These are phyloP conservation scores for Chrysolina americana DNA, from an alignment of 2,888 invertebrate genomes.

Conservation along the genomic window DNA sequence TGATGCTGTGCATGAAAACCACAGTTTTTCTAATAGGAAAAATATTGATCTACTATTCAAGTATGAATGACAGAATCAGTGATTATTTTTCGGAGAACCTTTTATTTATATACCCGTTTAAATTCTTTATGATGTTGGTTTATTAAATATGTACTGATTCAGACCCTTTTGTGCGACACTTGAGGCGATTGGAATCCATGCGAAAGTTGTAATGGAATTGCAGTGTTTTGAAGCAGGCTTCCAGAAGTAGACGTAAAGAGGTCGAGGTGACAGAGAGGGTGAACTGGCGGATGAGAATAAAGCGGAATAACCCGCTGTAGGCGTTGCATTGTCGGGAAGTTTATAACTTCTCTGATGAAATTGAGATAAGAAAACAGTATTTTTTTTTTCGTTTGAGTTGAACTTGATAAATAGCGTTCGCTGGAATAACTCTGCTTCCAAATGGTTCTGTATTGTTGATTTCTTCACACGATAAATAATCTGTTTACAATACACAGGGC, in stretches of 20 bases:
- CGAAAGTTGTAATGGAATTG: constrained; percentile 20
- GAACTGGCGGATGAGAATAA: not conserved
- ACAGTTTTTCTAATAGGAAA: too few species aligned
- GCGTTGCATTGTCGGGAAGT: not conserved
- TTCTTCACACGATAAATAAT: not conserved
- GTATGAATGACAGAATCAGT: too few species aligned
- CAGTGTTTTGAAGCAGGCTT: constrained; percentile 14
- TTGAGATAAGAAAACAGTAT: not conserved
- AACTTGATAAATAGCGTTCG: not conserved
- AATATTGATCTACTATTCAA: too few species aligned
- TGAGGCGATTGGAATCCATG: not conserved
- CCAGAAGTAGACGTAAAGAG: constrained; percentile 9
- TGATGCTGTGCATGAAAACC: too few species aligned
- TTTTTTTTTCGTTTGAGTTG: not conserved
- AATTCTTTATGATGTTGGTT: too few species aligned
- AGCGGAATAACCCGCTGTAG: not conserved
- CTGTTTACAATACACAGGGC: too few species aligned
- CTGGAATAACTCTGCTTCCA: not conserved
- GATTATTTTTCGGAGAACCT: too few species aligned
- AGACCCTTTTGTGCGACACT: not conserved
- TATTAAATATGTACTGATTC: not conserved
- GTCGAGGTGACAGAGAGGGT: constrained; percentile 5
- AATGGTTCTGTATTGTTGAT: not conserved
- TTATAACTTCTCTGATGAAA: not conserved
- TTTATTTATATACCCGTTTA: too few species aligned